A percentile compares a stretch with the other conserved stretches of the same genome.
Evolutionary conservation across 64 coral and sea anemone genomes (phyloP).

Genomic region (Montipora capricornis): DNA sequence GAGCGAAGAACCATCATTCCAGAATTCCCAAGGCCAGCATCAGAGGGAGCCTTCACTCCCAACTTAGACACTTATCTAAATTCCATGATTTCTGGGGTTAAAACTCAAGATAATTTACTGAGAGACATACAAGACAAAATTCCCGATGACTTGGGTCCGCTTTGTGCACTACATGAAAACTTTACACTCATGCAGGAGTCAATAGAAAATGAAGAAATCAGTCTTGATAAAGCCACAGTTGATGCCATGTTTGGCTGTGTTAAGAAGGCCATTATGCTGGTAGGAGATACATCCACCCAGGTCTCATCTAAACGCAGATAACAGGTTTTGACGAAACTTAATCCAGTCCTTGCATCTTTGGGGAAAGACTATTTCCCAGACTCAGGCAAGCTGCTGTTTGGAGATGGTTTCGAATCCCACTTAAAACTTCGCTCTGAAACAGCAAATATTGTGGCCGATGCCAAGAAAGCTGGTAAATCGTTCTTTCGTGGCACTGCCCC

Average conservation of each 20-base stretch:
- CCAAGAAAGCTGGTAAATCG: slow-evolving; percentile 33
- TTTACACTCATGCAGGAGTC: slow-evolving; percentile 40
- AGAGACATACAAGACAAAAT: slow-evolving; percentile 66
- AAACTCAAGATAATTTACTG: slow-evolving; percentile 42
- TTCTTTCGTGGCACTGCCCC: slow-evolving; percentile 56
- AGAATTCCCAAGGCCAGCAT: too few relatives aligned
- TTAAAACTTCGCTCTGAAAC: slow-evolving; percentile 56
- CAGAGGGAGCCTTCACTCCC: too few relatives aligned
- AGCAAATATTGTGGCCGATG: slow-evolving; percentile 20
- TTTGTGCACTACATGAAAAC: slow-evolving; percentile 72
- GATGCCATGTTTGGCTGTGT: slow-evolving; percentile 39
- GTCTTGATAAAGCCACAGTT: slow-evolving; percentile 46
- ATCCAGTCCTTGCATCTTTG: slow-evolving; percentile 22
- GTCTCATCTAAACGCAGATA: slow-evolving; percentile 32
- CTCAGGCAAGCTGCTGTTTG: slow-evolving; percentile 43
- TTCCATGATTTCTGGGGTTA: too few relatives aligned
- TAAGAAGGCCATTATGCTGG: slow-evolving; percentile 53
- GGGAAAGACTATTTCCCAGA: slow-evolving; percentile 47
- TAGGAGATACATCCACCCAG: slow-evolving; percentile 33
- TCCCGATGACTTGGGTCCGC: slow-evolving; percentile 61
- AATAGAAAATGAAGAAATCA: neutral
- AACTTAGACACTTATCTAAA: too few relatives aligned
- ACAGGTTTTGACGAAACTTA: slow-evolving; percentile 51
- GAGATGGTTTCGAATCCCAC: slow-evolving; percentile 22
- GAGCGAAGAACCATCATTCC: slow-evolving; percentile 28